These are phyloP conservation scores for Pachliopta kotzebuea DNA, from an alignment of 2,888 invertebrate genomes.

Conservation along the genomic window DNA sequence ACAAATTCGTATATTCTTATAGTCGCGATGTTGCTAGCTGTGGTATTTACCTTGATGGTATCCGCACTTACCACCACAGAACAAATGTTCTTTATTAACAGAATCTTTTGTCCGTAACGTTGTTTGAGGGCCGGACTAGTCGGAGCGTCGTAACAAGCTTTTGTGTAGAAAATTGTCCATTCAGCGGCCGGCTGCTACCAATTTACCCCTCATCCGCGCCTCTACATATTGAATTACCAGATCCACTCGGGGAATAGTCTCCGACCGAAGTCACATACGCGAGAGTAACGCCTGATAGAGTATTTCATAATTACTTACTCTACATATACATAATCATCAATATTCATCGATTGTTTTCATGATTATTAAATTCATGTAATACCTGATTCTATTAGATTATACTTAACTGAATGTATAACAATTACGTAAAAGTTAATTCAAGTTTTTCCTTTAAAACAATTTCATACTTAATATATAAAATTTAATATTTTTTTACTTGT, in stretches of 20 bases:
- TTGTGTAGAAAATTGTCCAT: conserved; percentile 68
- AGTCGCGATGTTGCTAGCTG: too few relatives aligned
- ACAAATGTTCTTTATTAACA: background rate
- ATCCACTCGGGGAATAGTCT: conserved; percentile 49
- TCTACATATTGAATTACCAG: conserved; percentile 71
- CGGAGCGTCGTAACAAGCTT: conserved; percentile 42
- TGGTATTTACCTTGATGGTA: too few relatives aligned
- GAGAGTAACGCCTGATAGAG: conserved; percentile 27
- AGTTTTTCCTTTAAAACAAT: too few relatives aligned
- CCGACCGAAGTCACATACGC: conserved; percentile 37
- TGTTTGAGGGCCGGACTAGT: conserved; percentile 8
- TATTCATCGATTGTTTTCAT: too few relatives aligned
- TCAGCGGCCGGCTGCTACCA: conserved; percentile 73
- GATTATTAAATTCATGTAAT: too few relatives aligned
- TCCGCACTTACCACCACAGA: too few relatives aligned
- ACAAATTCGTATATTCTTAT: too few relatives aligned
- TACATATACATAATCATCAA: background rate
- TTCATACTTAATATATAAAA: too few relatives aligned
- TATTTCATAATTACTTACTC: conserved; percentile 21
- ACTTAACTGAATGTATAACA: too few relatives aligned
- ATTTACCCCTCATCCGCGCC: conserved; percentile 69
- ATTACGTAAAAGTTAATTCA: too few relatives aligned
- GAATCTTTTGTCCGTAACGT: conserved; percentile 19
- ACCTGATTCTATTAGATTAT: too few relatives aligned
- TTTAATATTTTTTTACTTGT: too few relatives aligned